Base-by-base conservation (phyloP, 1,140 invertebrate species). In the Cephus cinctus region DNA sequence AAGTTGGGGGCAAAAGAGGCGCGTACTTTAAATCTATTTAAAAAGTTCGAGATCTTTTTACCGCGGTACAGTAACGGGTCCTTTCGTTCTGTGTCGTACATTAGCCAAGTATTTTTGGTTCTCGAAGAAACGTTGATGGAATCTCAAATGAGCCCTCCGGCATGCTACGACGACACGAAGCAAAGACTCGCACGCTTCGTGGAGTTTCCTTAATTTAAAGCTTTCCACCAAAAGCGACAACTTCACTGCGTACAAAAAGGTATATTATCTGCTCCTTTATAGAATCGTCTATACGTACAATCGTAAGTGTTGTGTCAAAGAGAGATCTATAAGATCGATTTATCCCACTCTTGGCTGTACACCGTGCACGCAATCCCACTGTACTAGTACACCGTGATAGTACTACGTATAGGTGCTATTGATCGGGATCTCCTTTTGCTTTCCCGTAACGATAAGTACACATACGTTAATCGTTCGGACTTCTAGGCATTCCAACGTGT, bases 401-500 rank as follows among this genome's bases (percentile, higher is more conserved):
- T n/a, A n/a, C n/a, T n/a, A n/a, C n/a, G n/a, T n/a, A n/a, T n/a
- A n/a, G n/a, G n/a, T n/a, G n/a, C n/a, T n/a, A n/a, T n/a, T n/a
- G n/a, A n/a, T n/a, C n/a, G n/a, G n/a, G n/a, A n/a, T n/a, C n/a
- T n/a, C n/a, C n/a, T n/a, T n/a, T n/a, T n/a, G n/a, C n/a, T n/a
- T n/a, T n/a, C n/a, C n/a, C n/a, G n/a, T n/a, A n/a, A n/a, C n/a
- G n/a, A n/a, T n/a, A n/a, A n/a, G n/a, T n/a, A n/a, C n/a, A n/a
- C n/a, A n/a, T n/a, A n/a, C n/a, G n/a, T n/a, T n/a, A n/a, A n/a
- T n/a, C n/a, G n/a, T n/a, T n/a, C n/a, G n/a, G 51, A 48, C 50
- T 47, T 62, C 57, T 47, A 15, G 55, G 49, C 58, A 67, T 69
- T 71, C 63, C 60, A 47, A 56, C 60, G 56, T 52, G 59, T 71